phyloP scores from a whole-genome alignment of 2,888 invertebrate genomes.

The Molanna angustata region DNA sequence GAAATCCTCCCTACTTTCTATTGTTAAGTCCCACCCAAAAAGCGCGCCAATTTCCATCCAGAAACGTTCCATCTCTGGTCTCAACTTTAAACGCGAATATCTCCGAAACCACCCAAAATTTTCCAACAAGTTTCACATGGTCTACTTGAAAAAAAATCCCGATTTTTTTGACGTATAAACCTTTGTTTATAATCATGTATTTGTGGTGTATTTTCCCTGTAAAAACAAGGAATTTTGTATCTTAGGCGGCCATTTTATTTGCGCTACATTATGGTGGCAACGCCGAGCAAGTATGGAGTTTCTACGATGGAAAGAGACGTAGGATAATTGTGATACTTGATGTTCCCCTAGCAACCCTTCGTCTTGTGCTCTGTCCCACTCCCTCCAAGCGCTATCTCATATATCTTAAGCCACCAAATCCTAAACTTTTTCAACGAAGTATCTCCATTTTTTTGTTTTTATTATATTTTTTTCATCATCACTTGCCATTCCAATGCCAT shows the following conservation, averaged over 20 bases:
- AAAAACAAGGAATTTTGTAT: conserved; percentile 34
- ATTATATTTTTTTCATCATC: no score
- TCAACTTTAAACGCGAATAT: background rate
- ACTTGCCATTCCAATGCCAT: no score
- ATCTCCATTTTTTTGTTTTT: no score
- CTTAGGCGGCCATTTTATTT: conserved; percentile 53
- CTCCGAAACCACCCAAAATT: conserved; percentile 17
- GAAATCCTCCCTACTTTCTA: conserved; percentile 55
- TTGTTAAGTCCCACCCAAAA: conserved; percentile 55
- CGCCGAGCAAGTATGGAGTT: conserved; percentile 48
- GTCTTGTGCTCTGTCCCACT: conserved; percentile 58
- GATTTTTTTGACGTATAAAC: conserved; percentile 44
- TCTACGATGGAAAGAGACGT: conserved; percentile 36
- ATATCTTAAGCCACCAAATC: conserved; percentile 30
- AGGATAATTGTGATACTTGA: conserved; percentile 45
- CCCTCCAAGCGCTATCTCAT: conserved; percentile 41
- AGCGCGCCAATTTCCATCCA: conserved; percentile 42
- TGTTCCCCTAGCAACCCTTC: conserved; percentile 58
- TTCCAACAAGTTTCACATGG: conserved; percentile 35
- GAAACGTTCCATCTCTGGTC: conserved; percentile 49
- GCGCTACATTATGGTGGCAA: conserved; percentile 51
- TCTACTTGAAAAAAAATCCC: conserved; percentile 41
- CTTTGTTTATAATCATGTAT: background rate
- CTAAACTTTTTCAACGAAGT: conserved; percentile 4
- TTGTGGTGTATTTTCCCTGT: conserved; percentile 4